Evolutionary conservation across 2,113 vertebrate genomes (phyloP).

Genomic region (Silurus meridionalis): DNA sequence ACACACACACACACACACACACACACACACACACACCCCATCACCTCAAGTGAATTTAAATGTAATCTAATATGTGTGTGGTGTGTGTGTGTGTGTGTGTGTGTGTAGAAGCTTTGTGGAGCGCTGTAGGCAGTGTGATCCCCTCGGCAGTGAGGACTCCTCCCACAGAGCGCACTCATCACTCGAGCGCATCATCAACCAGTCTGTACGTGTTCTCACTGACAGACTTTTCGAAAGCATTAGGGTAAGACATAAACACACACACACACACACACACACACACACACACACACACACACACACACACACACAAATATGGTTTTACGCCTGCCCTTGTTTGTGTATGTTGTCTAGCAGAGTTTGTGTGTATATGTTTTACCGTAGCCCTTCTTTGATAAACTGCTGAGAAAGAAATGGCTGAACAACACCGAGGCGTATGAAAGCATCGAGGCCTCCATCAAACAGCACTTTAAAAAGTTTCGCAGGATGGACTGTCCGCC

Average conservation of each 20-base stretch:
- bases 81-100: conserved; percentile 24
- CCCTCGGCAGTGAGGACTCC: conserved; percentile 76
- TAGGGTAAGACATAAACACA: conserved; percentile 71
- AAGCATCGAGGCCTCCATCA: conserved; percentile 78
- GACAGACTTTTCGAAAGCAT: conserved; percentile 83
- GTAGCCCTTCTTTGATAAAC: conserved; percentile 85
- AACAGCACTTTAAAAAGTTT: conserved; percentile 81
- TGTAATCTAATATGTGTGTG: neutral
- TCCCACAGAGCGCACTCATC: conserved; percentile 72
- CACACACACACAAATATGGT: neutral
- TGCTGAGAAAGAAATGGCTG: conserved; percentile 88
- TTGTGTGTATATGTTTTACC: conserved; percentile 57
- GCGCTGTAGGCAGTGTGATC: conserved; percentile 80
- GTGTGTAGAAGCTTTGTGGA: conserved; percentile 77
- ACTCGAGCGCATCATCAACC: conserved; percentile 79
- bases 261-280: conserved; percentile 8
- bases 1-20: neutral
- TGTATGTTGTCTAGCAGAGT: neutral
- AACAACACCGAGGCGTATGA: conserved; percentile 82
- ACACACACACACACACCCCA: neutral
- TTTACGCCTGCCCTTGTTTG: neutral
- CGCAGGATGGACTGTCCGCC: conserved; percentile 82
- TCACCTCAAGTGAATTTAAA: neutral
- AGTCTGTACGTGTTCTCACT: conserved; percentile 79
- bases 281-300: conserved; percentile 10